Conservation (phyloP, 2,888 invertebrate genomes). For the Nemotelus nigrinus region DNA sequence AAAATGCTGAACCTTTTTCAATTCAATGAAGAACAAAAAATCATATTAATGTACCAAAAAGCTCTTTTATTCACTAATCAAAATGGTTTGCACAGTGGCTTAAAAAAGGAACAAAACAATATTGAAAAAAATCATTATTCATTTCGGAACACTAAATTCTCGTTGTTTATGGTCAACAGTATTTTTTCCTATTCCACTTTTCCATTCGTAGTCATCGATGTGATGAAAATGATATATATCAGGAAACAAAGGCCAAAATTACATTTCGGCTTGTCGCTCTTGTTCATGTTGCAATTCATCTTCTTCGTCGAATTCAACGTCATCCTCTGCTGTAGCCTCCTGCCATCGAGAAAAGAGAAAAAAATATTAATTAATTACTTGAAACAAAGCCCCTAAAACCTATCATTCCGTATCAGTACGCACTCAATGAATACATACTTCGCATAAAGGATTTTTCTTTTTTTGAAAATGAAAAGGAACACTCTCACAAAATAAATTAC, state of each 20-base stretch:
- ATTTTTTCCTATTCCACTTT: too few species aligned
- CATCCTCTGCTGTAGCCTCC: conserved; percentile 72
- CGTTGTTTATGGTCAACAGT: not conserved
- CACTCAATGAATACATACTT: not conserved
- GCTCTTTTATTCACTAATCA: conserved; percentile 12
- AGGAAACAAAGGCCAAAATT: not conserved
- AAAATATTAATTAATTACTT: conserved; percentile 32
- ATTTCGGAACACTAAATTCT: not conserved
- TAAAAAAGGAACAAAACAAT: conserved; percentile 40
- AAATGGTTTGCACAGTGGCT: conserved; percentile 27
- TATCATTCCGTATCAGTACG: not conserved
- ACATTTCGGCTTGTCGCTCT: conserved; percentile 37
- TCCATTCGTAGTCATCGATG: not conserved
- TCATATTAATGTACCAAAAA: conserved; percentile 37
- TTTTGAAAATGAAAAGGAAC: not conserved
- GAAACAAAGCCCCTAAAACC: not conserved
- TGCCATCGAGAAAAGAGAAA: conserved; percentile 55
- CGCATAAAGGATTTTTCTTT: not conserved
- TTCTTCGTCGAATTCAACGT: conserved; percentile 71
- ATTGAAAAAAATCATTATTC: conserved; percentile 20
- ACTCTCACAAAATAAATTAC: not conserved
- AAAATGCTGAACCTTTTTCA: too few species aligned
- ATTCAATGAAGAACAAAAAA: not conserved
- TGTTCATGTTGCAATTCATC: conserved; percentile 58
- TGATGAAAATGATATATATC: not conserved